Conservation (phyloP, 2,113 vertebrate genomes). For the Setophaga kirtlandii region DNA sequence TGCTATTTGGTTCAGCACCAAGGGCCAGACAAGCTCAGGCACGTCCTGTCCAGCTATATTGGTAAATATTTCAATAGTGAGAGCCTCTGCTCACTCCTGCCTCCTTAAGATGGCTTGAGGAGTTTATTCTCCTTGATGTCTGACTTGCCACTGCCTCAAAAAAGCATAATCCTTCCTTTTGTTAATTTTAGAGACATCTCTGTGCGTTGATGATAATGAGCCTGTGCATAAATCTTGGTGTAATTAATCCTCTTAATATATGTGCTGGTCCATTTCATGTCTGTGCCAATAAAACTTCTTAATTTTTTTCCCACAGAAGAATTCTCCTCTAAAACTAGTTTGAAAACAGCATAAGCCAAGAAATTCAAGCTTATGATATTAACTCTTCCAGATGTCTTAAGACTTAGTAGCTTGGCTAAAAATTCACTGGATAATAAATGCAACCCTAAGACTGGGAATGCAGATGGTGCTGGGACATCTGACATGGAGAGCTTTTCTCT, state of each 20-base stretch:
- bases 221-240: slow-evolving; percentile 59
- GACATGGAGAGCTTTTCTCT: neutral
- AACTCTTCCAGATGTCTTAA: neutral
- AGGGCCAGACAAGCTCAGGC: too few species aligned
- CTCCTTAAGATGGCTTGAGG: neutral
- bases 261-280: slow-evolving; percentile 19
- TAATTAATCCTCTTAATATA: slow-evolving; percentile 73
- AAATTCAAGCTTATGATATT: neutral
- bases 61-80: neutral
- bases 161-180: slow-evolving; percentile 44
- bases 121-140: slow-evolving; percentile 3
- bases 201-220: slow-evolving; percentile 46
- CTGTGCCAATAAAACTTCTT: slow-evolving; percentile 31
- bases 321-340: neutral
- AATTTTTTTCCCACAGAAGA: neutral
- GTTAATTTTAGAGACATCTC: slow-evolving; percentile 45
- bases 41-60: too few species aligned
- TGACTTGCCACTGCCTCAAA: slow-evolving; percentile 3
- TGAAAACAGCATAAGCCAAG: neutral
- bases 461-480: neutral
- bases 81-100: neutral
- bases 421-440: neutral
- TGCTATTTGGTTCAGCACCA: too few species aligned
- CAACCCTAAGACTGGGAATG: neutral
- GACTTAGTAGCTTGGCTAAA: neutral